Percentiles rank a stretch among this genome's conserved stretches.
Evolutionary conservation across 2,113 vertebrate genomes (phyloP).

Genomic region (Pollachius pollachius): DNA sequence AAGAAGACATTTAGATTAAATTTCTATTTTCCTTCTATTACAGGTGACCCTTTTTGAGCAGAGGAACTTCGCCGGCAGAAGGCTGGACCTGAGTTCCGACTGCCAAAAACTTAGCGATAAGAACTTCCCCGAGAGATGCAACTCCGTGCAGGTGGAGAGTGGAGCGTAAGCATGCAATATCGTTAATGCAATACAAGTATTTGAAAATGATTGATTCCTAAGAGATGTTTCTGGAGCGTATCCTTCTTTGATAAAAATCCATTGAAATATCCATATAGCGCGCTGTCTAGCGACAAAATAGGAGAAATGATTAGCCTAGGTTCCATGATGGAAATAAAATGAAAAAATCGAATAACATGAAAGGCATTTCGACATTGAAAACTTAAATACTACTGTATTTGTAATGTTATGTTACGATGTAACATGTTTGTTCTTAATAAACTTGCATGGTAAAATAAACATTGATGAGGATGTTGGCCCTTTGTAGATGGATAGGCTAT

Average conservation of each 20-base stretch:
- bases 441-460: too few relatives aligned
- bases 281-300: too few relatives aligned
- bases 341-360: too few relatives aligned
- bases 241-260: background rate
- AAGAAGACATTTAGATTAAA: too few relatives aligned
- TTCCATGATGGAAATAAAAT: too few relatives aligned
- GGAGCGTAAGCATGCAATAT: conserved; percentile 69
- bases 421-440: too few relatives aligned
- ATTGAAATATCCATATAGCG: too few relatives aligned
- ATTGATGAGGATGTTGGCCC: too few relatives aligned
- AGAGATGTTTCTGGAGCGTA: background rate
- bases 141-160: conserved; percentile 78
- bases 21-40: background rate
- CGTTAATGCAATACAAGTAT: background rate
- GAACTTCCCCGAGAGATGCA: conserved; percentile 79
- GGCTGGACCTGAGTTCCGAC: conserved; percentile 74
- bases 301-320: too few relatives aligned
- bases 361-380: too few relatives aligned
- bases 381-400: too few relatives aligned
- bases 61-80: conserved; percentile 74
- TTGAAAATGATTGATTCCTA: background rate
- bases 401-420: too few relatives aligned
- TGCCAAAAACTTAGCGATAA: conserved; percentile 70
- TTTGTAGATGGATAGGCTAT: conserved; percentile 67
- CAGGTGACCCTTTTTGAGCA: conserved; percentile 81